Percentiles rank a stretch among this genome's conserved stretches.
Conservation (phyloP, 2,888 invertebrate species). For the Geophilus truncorum region DNA sequence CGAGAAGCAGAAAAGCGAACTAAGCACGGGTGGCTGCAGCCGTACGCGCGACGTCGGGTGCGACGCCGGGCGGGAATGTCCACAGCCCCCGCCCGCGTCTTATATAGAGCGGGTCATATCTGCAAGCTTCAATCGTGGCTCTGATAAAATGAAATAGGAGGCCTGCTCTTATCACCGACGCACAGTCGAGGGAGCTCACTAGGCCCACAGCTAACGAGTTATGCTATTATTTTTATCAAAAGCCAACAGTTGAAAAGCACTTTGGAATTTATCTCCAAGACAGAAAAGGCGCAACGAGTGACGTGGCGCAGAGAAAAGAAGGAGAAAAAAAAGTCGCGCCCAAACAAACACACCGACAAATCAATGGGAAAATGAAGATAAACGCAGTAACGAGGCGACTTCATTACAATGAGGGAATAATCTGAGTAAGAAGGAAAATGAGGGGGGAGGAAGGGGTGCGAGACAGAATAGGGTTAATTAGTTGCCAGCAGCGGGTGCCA, state of each 20-base stretch:
- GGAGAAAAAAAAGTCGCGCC: background rate
- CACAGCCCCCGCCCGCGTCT: slow-evolving; percentile 10
- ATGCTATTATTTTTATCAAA: slow-evolving; percentile 10
- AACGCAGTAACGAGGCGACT: background rate
- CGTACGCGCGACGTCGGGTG: slow-evolving; percentile 1
- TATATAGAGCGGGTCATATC: slow-evolving; percentile 10
- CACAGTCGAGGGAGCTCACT: slow-evolving; percentile 10
- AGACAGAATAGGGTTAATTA: background rate
- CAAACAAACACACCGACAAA: slow-evolving; percentile 10
- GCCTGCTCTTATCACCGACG: slow-evolving; percentile 10
- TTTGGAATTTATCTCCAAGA: slow-evolving; percentile 4
- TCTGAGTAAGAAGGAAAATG: background rate
- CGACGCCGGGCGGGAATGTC: slow-evolving; percentile 10
- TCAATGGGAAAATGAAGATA: slow-evolving; percentile 2
- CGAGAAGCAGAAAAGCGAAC: background rate
- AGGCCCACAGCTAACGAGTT: slow-evolving; percentile 10
- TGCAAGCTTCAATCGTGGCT: slow-evolving; percentile 10
- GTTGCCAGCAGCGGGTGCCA: background rate
- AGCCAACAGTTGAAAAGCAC: slow-evolving; percentile 10
- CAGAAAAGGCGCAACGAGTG: background rate
- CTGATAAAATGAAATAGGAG: slow-evolving; percentile 10
- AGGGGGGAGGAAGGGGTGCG: background rate
- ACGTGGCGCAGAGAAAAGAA: background rate
- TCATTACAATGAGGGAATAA: slow-evolving; percentile 4
- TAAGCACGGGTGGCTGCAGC: background rate